Evolutionary conservation across 2,113 vertebrate species (phyloP), one percentile per base, ranked within the genome.

Genomic region (Heterotis niloticus): DNA sequence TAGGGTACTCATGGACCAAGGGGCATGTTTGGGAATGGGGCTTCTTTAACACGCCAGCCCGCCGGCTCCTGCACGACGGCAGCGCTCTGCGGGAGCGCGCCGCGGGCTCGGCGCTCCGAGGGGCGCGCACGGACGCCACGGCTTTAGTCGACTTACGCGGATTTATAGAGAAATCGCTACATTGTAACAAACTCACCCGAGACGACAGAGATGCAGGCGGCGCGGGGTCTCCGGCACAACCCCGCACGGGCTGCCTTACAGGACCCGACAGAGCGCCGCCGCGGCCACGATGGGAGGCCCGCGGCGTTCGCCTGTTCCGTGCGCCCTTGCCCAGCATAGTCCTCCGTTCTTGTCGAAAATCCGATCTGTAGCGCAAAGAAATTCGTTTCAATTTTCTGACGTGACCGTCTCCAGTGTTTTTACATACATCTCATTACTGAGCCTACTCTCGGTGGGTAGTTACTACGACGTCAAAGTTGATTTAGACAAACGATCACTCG

Each of bases 161-260:
- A 94, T 95, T 93, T 95, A 95, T 93, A 92, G 90, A 94, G 90
- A 95, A 95, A 95, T 94, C 83, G 91, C 92, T 94, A 94, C 94
- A 95, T 95, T 95, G 93, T 96, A 94, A 94, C 93, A 95, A 96
- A 97, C 95, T 97, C 95, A 96, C 95, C 95, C 95, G 95, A 95
- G 94, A 96, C 94, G 95, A 94, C 94, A 94, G 95, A 94, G 94
- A 94, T 94, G 95, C 95, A 95, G 94, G 93, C 93, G 91, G 95
- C 95, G 94, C 95, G 95, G 95, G 95, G 95, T 97, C 95, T 96
- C 95, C 95, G 89, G 92, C 90, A 94, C 94, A 93, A 93, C 94
- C 95, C 95, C 93, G 94, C 95, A 97, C 94, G 95, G 95, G 95
- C 94, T 95, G 91, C 93, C 89, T 90, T 90, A 90, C 91, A 96